These are phyloP conservation scores for Cephonodes hylas DNA, from an alignment of 2,888 invertebrate genomes.

Conservation along the genomic window DNA sequence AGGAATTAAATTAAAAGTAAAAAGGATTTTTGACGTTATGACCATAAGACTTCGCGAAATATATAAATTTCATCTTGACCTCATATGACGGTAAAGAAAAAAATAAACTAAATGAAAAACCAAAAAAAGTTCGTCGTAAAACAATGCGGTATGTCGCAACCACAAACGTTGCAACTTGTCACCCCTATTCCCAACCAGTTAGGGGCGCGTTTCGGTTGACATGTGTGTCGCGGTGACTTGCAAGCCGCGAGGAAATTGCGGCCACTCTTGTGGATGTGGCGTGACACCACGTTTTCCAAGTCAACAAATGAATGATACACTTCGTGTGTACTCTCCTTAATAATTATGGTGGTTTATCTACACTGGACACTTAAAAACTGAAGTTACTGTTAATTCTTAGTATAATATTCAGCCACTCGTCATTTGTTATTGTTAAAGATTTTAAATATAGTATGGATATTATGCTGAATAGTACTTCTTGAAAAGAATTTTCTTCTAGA, in stretches of 20 bases:
- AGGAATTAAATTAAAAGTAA: too few species aligned
- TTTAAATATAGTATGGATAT: too few species aligned
- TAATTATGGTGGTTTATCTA: not conserved
- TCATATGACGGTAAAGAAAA: too few species aligned
- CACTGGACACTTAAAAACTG: too few species aligned
- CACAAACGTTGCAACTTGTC: constrained; percentile 45
- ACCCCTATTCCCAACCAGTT: constrained; percentile 54
- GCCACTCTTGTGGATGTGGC: constrained; percentile 64
- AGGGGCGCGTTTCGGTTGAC: constrained; percentile 60
- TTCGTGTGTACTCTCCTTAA: not conserved
- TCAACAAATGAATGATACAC: constrained; percentile 34
- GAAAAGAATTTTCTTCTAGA: too few species aligned
- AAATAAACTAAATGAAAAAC: not conserved
- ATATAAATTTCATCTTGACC: not conserved
- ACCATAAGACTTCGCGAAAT: not conserved
- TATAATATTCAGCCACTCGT: not conserved
- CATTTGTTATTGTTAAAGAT: too few species aligned
- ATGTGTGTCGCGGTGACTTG: constrained; percentile 73
- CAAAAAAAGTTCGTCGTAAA: constrained; percentile 25
- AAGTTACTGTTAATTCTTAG: too few species aligned
- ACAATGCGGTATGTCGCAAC: constrained; percentile 37
- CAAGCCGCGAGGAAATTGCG: constrained; percentile 69
- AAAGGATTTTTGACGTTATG: too few species aligned
- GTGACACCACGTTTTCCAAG: constrained; percentile 64
- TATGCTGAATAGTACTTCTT: too few species aligned